Evolutionary conservation across 2,113 vertebrate genomes (phyloP).

Genomic region (Cnemophilus loriae): DNA sequence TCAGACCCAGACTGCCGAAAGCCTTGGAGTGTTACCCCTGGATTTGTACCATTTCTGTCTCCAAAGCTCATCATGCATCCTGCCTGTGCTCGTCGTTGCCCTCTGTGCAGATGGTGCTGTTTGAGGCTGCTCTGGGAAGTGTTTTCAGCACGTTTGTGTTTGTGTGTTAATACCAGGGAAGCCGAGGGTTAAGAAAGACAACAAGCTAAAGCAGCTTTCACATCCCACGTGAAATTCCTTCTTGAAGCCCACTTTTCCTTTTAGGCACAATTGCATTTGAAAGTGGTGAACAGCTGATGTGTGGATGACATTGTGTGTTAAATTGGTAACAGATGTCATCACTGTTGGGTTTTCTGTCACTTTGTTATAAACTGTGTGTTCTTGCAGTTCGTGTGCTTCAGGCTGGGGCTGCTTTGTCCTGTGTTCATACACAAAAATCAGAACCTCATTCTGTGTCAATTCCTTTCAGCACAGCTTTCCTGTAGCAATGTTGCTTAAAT

Average conservation of each 20-base stretch:
- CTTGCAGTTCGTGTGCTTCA: background rate
- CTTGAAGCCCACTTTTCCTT: background rate
- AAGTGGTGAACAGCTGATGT: background rate
- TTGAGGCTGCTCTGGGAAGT: background rate
- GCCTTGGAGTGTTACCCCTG: background rate
- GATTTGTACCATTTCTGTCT: background rate
- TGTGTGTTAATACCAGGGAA: background rate
- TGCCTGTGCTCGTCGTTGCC: background rate
- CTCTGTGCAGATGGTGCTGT: background rate
- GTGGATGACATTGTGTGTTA: background rate
- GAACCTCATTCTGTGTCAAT: background rate
- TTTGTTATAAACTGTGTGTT: background rate
- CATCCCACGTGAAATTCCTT: background rate
- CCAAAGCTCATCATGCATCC: background rate
- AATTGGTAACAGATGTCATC: background rate
- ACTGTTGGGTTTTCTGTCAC: background rate
- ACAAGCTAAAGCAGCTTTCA: background rate
- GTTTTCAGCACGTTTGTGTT: background rate
- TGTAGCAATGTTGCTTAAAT: background rate
- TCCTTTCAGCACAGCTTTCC: background rate
- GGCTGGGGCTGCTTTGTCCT: background rate
- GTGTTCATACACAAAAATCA: background rate
- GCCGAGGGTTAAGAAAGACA: background rate
- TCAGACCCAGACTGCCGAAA: background rate
- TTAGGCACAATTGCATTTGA: background rate